Evolutionary conservation across 2,797 vertebrate genomes (phyloP).

Genomic region (Coreius guichenoti): DNA sequence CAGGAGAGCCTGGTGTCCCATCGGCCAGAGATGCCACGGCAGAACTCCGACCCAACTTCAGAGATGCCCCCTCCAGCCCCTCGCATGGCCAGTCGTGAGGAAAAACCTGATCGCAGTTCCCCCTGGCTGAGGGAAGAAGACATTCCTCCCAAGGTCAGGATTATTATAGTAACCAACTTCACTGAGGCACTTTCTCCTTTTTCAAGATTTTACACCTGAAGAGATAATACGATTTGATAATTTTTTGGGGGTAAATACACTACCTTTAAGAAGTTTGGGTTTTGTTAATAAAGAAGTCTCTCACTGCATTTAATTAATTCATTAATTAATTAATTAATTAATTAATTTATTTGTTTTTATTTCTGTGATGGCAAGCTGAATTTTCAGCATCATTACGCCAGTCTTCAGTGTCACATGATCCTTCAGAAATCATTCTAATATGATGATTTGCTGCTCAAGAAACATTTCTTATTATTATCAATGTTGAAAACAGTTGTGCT

Average conservation of each 20-base stretch:
- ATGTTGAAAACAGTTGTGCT: background rate
- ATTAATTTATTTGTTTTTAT: no score
- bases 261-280: background rate
- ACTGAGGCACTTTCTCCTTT: background rate
- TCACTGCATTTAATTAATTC: background rate
- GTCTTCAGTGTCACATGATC: background rate
- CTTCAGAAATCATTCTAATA: background rate
- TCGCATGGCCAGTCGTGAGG: constrained; percentile 76
- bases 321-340: no score
- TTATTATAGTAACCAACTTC: background rate
- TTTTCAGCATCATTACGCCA: background rate
- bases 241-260: background rate
- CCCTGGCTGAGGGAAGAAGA: constrained; percentile 88
- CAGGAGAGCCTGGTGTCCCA: constrained; percentile 85
- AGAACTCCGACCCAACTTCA: constrained; percentile 96
- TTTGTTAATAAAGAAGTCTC: background rate
- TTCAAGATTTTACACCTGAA: background rate
- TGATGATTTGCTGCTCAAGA: background rate
- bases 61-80: constrained; percentile 88
- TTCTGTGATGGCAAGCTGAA: no score
- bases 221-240: background rate
- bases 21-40: constrained; percentile 91
- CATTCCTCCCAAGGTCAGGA: constrained; percentile 73
- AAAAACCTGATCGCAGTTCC: constrained; percentile 88
- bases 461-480: background rate